Evolutionary conservation across 2,797 vertebrate species (phyloP).

Genomic region (Sebastes hubbsi): DNA sequence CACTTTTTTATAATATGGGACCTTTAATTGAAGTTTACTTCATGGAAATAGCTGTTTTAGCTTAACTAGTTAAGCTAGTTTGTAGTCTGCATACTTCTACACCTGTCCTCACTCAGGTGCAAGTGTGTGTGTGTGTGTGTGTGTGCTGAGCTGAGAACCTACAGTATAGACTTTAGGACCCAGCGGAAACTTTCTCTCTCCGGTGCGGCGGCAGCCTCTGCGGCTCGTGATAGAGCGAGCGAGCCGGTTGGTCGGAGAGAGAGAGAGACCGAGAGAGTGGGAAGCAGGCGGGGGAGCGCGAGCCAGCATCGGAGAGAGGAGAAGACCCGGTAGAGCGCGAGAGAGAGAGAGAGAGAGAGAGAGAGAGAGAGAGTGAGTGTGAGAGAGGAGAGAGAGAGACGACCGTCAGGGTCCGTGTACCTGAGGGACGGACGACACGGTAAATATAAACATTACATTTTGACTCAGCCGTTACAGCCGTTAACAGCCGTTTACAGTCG

Average conservation of each 20-base stretch:
- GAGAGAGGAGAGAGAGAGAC: constrained; percentile 62
- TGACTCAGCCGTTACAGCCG: constrained; percentile 19
- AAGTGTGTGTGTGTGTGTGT: background rate
- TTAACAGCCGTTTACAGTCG: background rate
- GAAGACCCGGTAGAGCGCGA: constrained; percentile 65
- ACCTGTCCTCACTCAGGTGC: constrained; percentile 7
- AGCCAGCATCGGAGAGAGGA: constrained; percentile 62
- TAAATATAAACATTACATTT: constrained; percentile 75
- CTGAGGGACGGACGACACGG: constrained; percentile 76
- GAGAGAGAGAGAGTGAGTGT: constrained; percentile 42
- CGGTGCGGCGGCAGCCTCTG: constrained; percentile 69
- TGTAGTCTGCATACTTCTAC: background rate
- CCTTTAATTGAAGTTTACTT: background rate
- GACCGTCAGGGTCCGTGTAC: constrained; percentile 70
- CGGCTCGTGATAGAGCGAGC: constrained; percentile 60
- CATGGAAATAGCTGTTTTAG: background rate
- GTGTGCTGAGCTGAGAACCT: background rate
- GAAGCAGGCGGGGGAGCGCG: constrained; percentile 48
- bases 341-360: constrained; percentile 47
- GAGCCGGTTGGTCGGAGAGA: constrained; percentile 21
- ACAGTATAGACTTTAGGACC: constrained; percentile 68
- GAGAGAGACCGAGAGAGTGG: constrained; percentile 20
- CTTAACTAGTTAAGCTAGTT: background rate
- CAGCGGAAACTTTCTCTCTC: constrained; percentile 59
- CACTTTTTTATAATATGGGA: too few species aligned